phyloP scores from a whole-genome alignment of 2,797 vertebrate species.

The Poeciliopsis infans region DNA sequence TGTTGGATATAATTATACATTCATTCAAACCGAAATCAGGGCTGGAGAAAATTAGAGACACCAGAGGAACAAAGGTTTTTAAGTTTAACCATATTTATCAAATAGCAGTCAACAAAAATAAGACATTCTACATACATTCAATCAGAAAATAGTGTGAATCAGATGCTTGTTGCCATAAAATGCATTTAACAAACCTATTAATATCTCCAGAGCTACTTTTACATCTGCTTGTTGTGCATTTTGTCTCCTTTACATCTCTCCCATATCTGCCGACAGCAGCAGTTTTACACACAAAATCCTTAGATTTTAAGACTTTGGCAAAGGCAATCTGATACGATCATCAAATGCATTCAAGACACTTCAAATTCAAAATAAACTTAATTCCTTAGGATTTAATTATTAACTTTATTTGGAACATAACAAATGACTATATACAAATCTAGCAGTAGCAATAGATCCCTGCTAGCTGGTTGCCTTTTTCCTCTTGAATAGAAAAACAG shows the following conservation, averaged over 20 bases:
- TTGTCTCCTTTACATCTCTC: constrained; percentile 30
- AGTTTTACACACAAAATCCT: constrained; percentile 29
- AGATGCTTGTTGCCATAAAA: constrained; percentile 50
- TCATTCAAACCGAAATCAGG: no score
- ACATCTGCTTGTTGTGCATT: constrained; percentile 46
- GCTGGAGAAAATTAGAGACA: constrained; percentile 24
- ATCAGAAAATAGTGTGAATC: constrained; percentile 73
- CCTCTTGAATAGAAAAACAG: constrained; percentile 74
- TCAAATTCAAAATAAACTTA: constrained; percentile 64
- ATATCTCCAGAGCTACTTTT: constrained; percentile 50
- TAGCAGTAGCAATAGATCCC: constrained; percentile 86
- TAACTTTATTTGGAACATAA: constrained; percentile 95
- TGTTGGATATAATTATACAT: neutral
- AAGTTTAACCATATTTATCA: constrained; percentile 74
- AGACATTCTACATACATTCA: constrained; percentile 74
- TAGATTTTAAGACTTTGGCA: constrained; percentile 63
- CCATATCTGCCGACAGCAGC: constrained; percentile 33
- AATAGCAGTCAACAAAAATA: constrained; percentile 79
- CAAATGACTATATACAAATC: constrained; percentile 91
- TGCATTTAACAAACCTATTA: constrained; percentile 54
- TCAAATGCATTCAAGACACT: constrained; percentile 58
- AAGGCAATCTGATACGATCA: constrained; percentile 55
- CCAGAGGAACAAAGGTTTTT: constrained; percentile 25
- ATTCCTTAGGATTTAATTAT: constrained; percentile 82
- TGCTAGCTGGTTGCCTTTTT: constrained; percentile 74